Conservation (phyloP, 2,888 invertebrate genomes). For the Nezara viridula region DNA sequence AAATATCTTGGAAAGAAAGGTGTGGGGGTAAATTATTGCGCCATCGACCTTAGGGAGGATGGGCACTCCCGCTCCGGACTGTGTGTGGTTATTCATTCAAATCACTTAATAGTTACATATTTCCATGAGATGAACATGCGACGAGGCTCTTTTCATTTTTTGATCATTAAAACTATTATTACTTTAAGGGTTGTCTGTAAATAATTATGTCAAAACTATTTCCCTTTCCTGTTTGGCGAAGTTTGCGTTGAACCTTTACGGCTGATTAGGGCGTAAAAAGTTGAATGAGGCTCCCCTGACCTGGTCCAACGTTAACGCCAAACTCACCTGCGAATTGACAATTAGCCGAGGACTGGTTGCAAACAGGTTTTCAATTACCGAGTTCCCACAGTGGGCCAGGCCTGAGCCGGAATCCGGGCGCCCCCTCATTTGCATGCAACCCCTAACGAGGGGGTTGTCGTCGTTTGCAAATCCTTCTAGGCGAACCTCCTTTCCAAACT, state of each 20-base stretch:
- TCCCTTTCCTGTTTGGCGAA: neutral
- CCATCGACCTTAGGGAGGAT: no score
- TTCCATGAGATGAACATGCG: no score
- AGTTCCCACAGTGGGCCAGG: conserved; percentile 30
- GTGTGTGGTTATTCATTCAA: no score
- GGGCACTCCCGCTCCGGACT: no score
- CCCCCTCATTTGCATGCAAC: conserved; percentile 22
- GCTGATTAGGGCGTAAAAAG: conserved; percentile 14
- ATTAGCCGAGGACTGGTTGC: conserved; percentile 25
- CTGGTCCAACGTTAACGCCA: conserved; percentile 39
- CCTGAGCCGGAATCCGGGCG: conserved; percentile 17
- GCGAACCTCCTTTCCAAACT: conserved; percentile 3
- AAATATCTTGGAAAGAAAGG: no score
- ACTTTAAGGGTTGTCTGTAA: neutral
- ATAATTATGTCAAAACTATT: neutral
- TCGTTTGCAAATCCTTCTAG: neutral
- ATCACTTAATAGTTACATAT: no score
- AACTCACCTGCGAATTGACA: conserved; percentile 45
- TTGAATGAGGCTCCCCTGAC: neutral
- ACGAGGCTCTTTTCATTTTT: no score
- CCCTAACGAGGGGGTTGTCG: conserved; percentile 13
- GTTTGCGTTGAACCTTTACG: neutral
- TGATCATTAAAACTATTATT: neutral
- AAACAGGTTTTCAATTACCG: conserved; percentile 49
- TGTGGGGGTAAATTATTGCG: no score